Conservation (phyloP, 2,888 invertebrate genomes). For the Caenorhabditis panamensis region DNA sequence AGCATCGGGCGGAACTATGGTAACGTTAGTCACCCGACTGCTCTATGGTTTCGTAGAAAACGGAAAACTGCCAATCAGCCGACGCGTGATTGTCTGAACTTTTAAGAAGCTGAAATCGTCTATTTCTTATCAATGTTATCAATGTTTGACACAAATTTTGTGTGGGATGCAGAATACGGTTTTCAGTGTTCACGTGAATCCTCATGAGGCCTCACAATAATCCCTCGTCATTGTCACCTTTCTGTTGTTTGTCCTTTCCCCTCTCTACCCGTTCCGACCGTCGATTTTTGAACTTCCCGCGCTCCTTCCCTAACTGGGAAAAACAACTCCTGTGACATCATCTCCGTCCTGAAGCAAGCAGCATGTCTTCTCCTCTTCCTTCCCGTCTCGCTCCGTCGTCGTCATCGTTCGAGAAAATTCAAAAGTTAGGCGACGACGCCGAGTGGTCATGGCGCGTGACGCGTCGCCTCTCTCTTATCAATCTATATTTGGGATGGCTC, state of each 20-base stretch:
- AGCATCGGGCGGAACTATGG: not conserved
- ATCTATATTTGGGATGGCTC: conserved; percentile 8
- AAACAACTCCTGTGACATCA: conserved; percentile 33
- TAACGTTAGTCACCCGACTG: not conserved
- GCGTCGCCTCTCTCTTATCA: conserved; percentile 25
- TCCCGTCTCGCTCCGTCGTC: not conserved
- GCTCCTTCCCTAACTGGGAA: not conserved
- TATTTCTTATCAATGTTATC: too few species aligned
- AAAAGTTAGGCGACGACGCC: conserved; percentile 15
- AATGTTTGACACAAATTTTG: too few species aligned
- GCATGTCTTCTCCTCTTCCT: not conserved
- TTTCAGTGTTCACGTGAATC: conserved; percentile 3
- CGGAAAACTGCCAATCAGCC: conserved; percentile 2
- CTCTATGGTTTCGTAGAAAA: not conserved
- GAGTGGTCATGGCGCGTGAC: conserved; percentile 5
- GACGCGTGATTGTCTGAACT: conserved; percentile 1
- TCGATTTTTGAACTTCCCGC: conserved; percentile 6
- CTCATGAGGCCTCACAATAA: not conserved
- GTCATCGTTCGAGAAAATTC: conserved; percentile 6
- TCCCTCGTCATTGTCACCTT: not conserved
- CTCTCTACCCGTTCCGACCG: conserved; percentile 2
- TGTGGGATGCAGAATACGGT: too few species aligned
- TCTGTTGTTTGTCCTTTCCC: not conserved
- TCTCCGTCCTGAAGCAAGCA: too few species aligned
- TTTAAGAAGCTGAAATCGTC: not conserved